A percentile compares a stretch with the other conserved stretches of the same genome.
Conservation (phyloP, 2,113 vertebrate genomes). For the Todiramphus saurophagus region DNA sequence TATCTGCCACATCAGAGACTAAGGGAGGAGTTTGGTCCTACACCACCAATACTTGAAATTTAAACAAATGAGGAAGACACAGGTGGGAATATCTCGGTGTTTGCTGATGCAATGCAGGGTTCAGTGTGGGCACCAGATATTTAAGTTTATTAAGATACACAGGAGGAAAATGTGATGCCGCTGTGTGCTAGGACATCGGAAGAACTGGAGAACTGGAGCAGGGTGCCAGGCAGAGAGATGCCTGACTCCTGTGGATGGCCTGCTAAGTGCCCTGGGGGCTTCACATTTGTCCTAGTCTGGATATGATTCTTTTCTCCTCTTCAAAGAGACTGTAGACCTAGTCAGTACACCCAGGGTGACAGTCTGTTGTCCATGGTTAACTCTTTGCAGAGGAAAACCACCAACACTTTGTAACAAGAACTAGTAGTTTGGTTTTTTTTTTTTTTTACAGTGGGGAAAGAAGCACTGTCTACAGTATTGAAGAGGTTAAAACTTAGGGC, state of each 20-base stretch:
- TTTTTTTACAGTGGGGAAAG: neutral
- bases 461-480: neutral
- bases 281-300: neutral
- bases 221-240: neutral
- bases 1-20: neutral
- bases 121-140: neutral
- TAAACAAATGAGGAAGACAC: neutral
- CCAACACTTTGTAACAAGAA: neutral
- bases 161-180: neutral
- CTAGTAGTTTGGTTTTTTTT: neutral
- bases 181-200: neutral
- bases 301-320: neutral
- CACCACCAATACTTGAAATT: neutral
- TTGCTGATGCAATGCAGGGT: neutral
- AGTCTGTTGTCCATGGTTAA: neutral
- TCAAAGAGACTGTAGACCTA: neutral
- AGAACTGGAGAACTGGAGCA: neutral
- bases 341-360: rapidly evolving
- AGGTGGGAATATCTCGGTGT: neutral
- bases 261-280: neutral
- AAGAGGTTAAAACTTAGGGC: neutral
- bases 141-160: neutral
- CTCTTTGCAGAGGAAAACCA: neutral
- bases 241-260: neutral
- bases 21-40: neutral